Evolutionary conservation across 2,797 vertebrate species (phyloP).

Genomic region (Aulostomus chinensis): DNA sequence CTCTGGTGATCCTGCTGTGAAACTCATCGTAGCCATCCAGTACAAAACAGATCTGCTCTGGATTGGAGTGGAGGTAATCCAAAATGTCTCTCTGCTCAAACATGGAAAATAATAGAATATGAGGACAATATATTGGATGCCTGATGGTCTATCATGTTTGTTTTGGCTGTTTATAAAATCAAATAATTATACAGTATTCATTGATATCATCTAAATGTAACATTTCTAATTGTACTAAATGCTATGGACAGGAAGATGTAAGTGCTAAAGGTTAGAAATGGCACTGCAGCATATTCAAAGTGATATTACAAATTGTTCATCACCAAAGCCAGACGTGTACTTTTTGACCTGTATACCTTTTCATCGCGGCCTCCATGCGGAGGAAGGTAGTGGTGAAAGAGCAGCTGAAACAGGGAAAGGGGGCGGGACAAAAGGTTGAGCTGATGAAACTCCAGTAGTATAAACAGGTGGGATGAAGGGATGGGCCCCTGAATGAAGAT

Average conservation of each 20-base stretch:
- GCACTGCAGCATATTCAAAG: too few species aligned
- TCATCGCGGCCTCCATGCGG: conserved; percentile 53
- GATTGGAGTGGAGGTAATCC: conserved; percentile 80
- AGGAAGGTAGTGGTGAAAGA: conserved; percentile 83
- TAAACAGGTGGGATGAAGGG: conserved; percentile 78
- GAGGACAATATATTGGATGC: neutral
- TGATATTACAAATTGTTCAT: too few species aligned
- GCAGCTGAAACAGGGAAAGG: conserved; percentile 83
- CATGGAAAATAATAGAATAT: neutral
- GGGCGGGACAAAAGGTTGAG: conserved; percentile 80
- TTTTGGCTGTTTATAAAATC: neutral
- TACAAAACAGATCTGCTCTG: conserved; percentile 81
- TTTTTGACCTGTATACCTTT: conserved; percentile 44
- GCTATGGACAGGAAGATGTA: too few species aligned
- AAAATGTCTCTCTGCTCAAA: conserved; percentile 66
- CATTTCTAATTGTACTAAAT: too few species aligned
- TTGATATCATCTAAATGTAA: too few species aligned
- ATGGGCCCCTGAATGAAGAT: conserved; percentile 68
- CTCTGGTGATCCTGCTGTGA: conserved; percentile 46
- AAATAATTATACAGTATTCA: too few species aligned
- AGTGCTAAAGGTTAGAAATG: too few species aligned
- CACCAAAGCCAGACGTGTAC: too few species aligned
- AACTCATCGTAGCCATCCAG: conserved; percentile 94
- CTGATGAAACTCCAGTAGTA: conserved; percentile 90
- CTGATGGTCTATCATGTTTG: neutral